A percentile compares a stretch with the other conserved stretches of the same genome.
Evolutionary conservation across 2,888 invertebrate genomes (phyloP).

Genomic region (Leptogaster cylindrica): DNA sequence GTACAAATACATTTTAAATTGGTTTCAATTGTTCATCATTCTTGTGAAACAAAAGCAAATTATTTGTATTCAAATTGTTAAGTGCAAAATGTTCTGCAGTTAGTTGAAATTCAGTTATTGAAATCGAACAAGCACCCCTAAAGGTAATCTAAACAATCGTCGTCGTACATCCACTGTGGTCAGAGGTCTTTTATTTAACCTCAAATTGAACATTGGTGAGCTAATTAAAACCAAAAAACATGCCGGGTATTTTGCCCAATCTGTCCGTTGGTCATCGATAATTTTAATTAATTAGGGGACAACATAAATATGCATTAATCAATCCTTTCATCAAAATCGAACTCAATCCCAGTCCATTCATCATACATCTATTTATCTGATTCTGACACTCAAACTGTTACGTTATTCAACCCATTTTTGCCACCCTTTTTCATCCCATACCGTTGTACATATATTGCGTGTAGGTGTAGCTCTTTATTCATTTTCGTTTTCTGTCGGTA

Average conservation of each 20-base stretch:
- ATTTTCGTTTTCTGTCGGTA: background rate
- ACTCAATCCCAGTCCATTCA: background rate
- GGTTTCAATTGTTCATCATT: too few relatives aligned
- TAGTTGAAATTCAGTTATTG: too few relatives aligned
- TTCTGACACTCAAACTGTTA: conserved; percentile 9
- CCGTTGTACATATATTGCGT: background rate
- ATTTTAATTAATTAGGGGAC: conserved; percentile 34
- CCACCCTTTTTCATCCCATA: background rate
- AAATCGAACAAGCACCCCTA: too few relatives aligned
- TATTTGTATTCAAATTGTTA: too few relatives aligned
- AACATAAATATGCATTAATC: conserved; percentile 36
- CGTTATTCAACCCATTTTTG: background rate
- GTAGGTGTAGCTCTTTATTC: background rate
- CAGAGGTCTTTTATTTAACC: background rate
- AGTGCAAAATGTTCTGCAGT: too few relatives aligned
- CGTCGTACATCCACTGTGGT: too few relatives aligned
- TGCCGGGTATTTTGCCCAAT: conserved; percentile 7
- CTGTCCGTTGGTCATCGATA: conserved; percentile 22
- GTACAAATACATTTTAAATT: too few relatives aligned
- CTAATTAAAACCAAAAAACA: conserved; percentile 35
- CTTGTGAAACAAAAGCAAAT: too few relatives aligned
- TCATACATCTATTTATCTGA: conserved; percentile 1
- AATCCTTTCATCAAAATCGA: conserved; percentile 30
- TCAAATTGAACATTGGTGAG: conserved; percentile 13
- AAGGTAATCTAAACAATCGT: too few relatives aligned